These are phyloP conservation scores for Goniozus legneri DNA, from an alignment of 1,140 invertebrate genomes.

Conservation along the genomic window DNA sequence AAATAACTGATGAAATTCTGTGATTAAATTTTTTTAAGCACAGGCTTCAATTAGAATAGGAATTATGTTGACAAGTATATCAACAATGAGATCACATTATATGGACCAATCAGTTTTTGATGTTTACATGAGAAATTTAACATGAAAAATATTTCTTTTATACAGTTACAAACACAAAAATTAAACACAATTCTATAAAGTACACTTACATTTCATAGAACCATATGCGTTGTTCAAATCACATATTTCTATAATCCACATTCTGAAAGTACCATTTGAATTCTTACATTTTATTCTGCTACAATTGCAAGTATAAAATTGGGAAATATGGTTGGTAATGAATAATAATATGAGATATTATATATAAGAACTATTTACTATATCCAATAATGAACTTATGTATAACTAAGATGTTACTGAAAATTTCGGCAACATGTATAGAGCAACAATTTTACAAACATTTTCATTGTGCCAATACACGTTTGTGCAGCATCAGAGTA, in stretches of 20 bases:
- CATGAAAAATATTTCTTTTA: background rate
- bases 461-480: background rate
- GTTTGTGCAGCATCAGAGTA: background rate
- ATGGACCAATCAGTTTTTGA: too few species aligned
- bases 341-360: constrained; percentile 23
- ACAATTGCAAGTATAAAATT: constrained; percentile 24
- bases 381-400: constrained; percentile 24
- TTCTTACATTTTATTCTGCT: background rate
- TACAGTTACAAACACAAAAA: constrained; percentile 9
- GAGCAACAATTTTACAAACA: background rate
- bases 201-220: constrained; percentile 17
- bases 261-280: too few species aligned
- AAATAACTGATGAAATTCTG: too few species aligned
- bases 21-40: too few species aligned
- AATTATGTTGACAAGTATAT: too few species aligned
- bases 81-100: too few species aligned
- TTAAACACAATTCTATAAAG: constrained; percentile 14
- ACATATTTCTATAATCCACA: too few species aligned
- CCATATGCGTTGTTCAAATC: constrained; percentile 23
- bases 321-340: constrained; percentile 27
- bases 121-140: too few species aligned
- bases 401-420: constrained; percentile 16
- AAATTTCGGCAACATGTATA: background rate
- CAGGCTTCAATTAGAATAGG: too few species aligned
- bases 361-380: constrained; percentile 22